Evolutionary conservation across 2,888 invertebrate species (phyloP).

Genomic region (Ormia ochracea): DNA sequence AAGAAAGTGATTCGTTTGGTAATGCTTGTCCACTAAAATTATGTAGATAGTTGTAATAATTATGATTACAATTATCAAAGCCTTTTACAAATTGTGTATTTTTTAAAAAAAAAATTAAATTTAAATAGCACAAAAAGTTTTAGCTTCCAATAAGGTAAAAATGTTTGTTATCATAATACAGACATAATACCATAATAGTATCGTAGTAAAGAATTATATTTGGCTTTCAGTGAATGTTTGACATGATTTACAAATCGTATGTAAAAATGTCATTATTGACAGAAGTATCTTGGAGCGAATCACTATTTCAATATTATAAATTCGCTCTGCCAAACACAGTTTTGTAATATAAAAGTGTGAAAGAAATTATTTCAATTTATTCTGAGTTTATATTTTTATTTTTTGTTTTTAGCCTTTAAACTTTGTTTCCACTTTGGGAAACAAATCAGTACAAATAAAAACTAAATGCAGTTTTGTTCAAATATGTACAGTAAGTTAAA

Average conservation of each 20-base stretch:
- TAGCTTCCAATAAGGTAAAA: no score
- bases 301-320: background rate
- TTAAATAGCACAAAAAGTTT: no score
- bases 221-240: no score
- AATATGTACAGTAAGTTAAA: conserved; percentile 12
- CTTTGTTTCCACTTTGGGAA: background rate
- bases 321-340: conserved; percentile 2
- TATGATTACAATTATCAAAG: no score
- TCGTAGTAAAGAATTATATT: no score
- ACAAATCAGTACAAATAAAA: conserved; percentile 30
- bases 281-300: background rate
- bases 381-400: background rate
- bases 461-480: conserved; percentile 41
- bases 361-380: background rate
- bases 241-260: no score
- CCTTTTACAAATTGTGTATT: no score
- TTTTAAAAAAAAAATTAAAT: no score
- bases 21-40: background rate
- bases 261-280: background rate
- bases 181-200: no score
- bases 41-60: no score
- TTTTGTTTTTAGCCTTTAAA: conserved; percentile 6
- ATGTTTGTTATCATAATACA: no score
- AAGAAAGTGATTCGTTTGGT: background rate
- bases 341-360: background rate